Evolutionary conservation across 2,113 vertebrate genomes (phyloP), one percentile per base, ranked within the genome.

Genomic region (Vicugna pacos): DNA sequence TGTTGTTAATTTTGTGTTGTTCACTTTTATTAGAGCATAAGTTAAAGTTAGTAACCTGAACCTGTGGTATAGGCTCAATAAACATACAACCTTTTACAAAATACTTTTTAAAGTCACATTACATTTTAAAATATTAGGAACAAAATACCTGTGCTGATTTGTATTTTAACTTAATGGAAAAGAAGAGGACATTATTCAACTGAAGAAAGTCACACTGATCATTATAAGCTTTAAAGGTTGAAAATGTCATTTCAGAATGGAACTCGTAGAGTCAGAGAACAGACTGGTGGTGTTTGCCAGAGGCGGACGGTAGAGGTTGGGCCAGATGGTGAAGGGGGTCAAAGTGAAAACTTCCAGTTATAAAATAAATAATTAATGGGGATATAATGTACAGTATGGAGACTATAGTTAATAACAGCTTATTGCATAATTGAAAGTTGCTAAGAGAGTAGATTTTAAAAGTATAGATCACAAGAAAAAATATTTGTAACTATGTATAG

Each of bases 31-130:
- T 86, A 70, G n/a, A 56, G 38, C 35, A 86, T 58, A 86, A 86
- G 38, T 42, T 42, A 42, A 42, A 86, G 65, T 50, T 50, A 86
- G 28, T 38, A 86, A 38, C n/a, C 70, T 62, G 90, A 96, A 92
- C 54, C 0, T 97, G 97, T 98, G 92, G 95, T 98, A 98, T 97
- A 97, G 76, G 91, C 96, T 97, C 13, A 56, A 24, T 80, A 80
- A 6, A 42, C 5, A 56, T 15, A 56, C 65, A 69, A 56, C 10
- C 32, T 70, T 32, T 80, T 11, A 10, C 48, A 52, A 32, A 56
- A 69, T 69, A 56, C n/a, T 79, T 79, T 91, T 56, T 10, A 1
- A 91, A 69, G 62, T 80, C 26, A n/a, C 19, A 8, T 67, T 91
- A 80, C 48, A n/a, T 91, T 89, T 64, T 65, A 89, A 89, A 52